phyloP scores from a whole-genome alignment of 2,888 invertebrate genomes.

The Dinocampus coccinellae region DNA sequence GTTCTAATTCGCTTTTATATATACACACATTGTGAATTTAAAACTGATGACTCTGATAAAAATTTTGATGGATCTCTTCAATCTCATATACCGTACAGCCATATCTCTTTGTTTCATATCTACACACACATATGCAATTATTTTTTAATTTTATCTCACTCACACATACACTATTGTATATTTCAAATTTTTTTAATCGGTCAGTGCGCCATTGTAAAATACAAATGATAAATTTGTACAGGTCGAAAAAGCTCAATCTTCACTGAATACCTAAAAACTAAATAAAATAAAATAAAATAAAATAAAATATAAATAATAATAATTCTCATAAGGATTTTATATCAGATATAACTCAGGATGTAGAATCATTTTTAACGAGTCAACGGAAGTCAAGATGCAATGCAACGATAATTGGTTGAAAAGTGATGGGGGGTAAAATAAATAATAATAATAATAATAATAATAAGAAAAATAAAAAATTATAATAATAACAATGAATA shows the following conservation, averaged over 20 bases:
- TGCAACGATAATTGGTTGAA: background rate
- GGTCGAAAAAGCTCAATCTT: background rate
- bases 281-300: background rate
- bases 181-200: background rate
- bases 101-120: background rate
- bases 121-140: background rate
- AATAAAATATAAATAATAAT: background rate
- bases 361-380: conserved; percentile 2
- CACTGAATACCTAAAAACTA: background rate
- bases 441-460: no score
- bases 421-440: no score
- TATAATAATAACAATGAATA: no score
- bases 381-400: background rate
- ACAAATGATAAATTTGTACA: background rate
- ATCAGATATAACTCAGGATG: background rate
- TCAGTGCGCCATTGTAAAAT: background rate
- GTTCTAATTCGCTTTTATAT: background rate
- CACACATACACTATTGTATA: background rate
- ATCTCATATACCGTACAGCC: background rate
- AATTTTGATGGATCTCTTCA: conserved; percentile 5
- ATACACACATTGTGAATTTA: background rate
- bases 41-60: conserved; percentile 1
- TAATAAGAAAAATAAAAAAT: no score
- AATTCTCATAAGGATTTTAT: no score
- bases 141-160: background rate